phyloP scores from a whole-genome alignment of 2,888 invertebrate genomes.

The Ramazzottius varieornatus region DNA sequence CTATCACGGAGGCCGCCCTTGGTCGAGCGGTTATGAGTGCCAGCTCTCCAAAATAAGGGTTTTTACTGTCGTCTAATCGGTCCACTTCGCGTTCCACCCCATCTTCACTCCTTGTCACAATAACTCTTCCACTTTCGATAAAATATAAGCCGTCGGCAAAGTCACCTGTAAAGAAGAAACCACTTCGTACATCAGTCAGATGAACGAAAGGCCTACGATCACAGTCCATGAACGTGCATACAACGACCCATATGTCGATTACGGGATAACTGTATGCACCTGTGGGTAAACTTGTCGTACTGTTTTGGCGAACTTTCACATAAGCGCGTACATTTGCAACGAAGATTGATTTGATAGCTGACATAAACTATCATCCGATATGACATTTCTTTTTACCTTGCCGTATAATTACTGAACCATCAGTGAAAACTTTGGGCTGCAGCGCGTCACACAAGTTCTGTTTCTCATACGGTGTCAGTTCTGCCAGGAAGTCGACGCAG shows the following conservation, averaged over 20 bases:
- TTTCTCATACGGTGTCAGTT: slow-evolving; percentile 15
- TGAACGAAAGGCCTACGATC: too few relatives aligned
- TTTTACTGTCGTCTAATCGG: background rate
- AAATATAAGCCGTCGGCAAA: slow-evolving; percentile 23
- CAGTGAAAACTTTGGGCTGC: slow-evolving; percentile 16
- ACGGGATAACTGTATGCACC: too few relatives aligned
- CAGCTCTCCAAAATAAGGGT: background rate
- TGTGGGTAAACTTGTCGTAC: too few relatives aligned
- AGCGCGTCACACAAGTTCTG: slow-evolving; percentile 26
- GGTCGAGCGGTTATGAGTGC: slow-evolving; percentile 23
- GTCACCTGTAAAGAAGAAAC: slow-evolving; percentile 13
- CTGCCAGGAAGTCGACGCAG: background rate
- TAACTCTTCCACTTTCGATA: slow-evolving; percentile 21
- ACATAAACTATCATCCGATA: too few relatives aligned
- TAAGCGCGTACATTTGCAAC: too few relatives aligned
- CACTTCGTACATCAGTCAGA: too few relatives aligned
- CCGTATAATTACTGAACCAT: slow-evolving; percentile 19
- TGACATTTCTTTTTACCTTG: slow-evolving; percentile 17
- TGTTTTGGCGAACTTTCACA: too few relatives aligned
- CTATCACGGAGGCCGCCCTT: slow-evolving; percentile 22
- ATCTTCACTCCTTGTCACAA: slow-evolving; percentile 12
- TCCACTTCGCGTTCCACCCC: background rate
- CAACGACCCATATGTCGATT: too few relatives aligned
- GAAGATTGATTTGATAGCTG: too few relatives aligned
- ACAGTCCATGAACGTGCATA: too few relatives aligned